These are phyloP conservation scores for Microtus oregoni DNA, from an alignment of 2,113 vertebrate genomes.

Conservation along the genomic window DNA sequence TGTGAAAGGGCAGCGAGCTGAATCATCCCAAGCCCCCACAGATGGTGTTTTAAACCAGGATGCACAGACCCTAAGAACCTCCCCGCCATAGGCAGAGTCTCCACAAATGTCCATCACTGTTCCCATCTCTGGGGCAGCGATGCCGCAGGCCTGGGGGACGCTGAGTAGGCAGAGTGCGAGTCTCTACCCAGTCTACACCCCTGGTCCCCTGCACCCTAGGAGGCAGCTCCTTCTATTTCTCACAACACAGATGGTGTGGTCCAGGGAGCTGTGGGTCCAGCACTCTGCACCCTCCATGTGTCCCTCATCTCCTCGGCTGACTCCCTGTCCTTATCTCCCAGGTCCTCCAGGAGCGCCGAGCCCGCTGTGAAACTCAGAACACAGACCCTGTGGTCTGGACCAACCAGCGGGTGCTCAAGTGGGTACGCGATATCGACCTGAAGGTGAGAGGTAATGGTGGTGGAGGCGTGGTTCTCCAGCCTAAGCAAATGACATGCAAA, in stretches of 20 bases:
- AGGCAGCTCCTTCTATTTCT: neutral
- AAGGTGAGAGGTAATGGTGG: conserved; percentile 84
- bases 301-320: neutral
- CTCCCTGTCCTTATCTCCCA: conserved; percentile 60
- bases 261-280: too few species aligned
- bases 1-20: neutral
- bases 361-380: conserved; percentile 91
- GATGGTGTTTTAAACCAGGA: neutral
- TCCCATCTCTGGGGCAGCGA: accelerated
- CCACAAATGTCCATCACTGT: too few species aligned
- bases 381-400: conserved; percentile 92
- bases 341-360: conserved; percentile 90
- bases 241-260: neutral
- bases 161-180: neutral
- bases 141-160: accelerated
- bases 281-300: neutral
- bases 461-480: accelerated
- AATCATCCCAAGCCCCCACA: too few species aligned
- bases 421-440: conserved; percentile 92
- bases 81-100: too few species aligned
- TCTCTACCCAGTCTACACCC: neutral
- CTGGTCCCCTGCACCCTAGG: neutral
- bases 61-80: too few species aligned
- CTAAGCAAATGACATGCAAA: neutral
- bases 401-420: conserved; percentile 91